A percentile compares a stretch with the other conserved stretches of the same genome.
Conservation (phyloP, 2,113 vertebrate species). For the Cavia aperea region DNA sequence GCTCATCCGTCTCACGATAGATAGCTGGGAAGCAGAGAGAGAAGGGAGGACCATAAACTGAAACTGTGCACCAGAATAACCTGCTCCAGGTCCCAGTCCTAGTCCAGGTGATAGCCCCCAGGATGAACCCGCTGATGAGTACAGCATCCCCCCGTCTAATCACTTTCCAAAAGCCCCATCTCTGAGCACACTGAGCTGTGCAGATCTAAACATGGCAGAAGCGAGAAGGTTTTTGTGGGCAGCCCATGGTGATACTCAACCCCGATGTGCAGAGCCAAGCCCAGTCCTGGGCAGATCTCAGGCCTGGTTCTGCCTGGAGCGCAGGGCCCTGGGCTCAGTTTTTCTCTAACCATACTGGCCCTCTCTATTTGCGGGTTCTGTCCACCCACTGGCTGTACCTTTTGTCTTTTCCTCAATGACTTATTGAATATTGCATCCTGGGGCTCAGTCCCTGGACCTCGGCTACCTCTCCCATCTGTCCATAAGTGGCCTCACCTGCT, state of each 20-base stretch:
- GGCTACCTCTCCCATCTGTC: background rate
- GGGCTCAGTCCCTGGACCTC: background rate
- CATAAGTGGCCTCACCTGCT: background rate
- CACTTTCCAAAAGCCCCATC: background rate
- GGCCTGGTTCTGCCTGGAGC: background rate
- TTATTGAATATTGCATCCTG: background rate
- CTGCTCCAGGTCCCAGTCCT: background rate
- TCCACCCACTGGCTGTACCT: rapidly evolving
- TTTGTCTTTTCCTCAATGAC: too few relatives aligned
- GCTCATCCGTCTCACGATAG: background rate
- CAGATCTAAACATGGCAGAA: background rate
- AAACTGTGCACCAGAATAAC: background rate
- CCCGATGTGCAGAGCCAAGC: rapidly evolving
- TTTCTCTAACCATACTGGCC: background rate
- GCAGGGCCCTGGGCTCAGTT: rapidly evolving
- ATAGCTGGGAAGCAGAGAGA: background rate
- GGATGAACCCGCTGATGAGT: background rate
- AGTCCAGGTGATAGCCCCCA: background rate
- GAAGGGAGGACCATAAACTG: background rate
- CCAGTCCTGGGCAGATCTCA: rapidly evolving
- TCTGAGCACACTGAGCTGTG: background rate
- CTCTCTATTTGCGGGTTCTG: rapidly evolving
- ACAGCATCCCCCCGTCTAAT: background rate
- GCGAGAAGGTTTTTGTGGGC: rapidly evolving
- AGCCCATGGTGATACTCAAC: rapidly evolving